Conservation (phyloP, 2,113 vertebrate genomes). For the Lepus americanus region DNA sequence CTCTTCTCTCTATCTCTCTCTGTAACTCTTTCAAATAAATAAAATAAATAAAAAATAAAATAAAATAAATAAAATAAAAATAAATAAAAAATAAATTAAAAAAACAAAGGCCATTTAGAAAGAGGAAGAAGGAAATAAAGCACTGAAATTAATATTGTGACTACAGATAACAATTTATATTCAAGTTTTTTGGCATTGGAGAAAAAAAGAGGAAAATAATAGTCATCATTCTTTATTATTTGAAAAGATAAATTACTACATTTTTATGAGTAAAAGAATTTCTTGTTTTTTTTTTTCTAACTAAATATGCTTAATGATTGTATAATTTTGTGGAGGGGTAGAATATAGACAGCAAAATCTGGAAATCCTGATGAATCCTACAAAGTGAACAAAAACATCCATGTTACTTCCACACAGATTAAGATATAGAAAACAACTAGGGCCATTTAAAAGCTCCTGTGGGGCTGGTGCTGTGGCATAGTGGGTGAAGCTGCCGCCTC, state of each 20-base stretch:
- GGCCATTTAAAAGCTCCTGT: too few relatives aligned
- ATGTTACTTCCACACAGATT: not conserved
- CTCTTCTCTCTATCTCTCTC: too few relatives aligned
- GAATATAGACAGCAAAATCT: not conserved
- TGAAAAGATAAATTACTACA: slow-evolving; percentile 22
- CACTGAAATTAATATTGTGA: not conserved
- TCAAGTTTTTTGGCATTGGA: slow-evolving; percentile 9
- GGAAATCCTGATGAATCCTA: not conserved
- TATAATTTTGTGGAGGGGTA: not conserved
- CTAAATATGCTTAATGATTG: not conserved
- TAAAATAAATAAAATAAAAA: too few relatives aligned
- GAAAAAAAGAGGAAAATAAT: not conserved
- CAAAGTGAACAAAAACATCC: not conserved
- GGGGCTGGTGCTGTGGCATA: too few relatives aligned
- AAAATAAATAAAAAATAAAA: too few relatives aligned
- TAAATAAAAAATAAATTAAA: too few relatives aligned
- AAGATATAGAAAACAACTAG: not conserved
- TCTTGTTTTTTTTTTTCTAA: slow-evolving; percentile 29
- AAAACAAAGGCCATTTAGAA: not conserved
- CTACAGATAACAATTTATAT: not conserved
- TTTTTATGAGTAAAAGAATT: slow-evolving; percentile 8
- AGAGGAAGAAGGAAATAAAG: slow-evolving; percentile 19
- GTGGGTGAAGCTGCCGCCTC: too few relatives aligned
- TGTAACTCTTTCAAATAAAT: too few relatives aligned
- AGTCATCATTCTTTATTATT: not conserved